A percentile compares a stretch with the other conserved stretches of the same genome.
phyloP scores from a whole-genome alignment of 2,888 invertebrate species.

The Ctena decussata region DNA sequence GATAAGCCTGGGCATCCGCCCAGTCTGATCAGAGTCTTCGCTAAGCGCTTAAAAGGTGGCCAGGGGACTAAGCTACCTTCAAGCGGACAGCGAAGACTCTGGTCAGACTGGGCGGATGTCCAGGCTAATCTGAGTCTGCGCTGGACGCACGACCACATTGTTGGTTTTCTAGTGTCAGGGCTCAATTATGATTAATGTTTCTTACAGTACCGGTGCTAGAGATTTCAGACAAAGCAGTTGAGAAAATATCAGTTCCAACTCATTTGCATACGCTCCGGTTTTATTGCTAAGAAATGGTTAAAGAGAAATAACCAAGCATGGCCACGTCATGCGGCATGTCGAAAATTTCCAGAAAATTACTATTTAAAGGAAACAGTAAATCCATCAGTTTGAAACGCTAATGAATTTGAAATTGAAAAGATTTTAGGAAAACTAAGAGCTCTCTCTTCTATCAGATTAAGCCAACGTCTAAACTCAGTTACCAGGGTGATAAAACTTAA shows the following conservation, averaged over 20 bases:
- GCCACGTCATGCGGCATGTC: background rate
- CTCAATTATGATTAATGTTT: too few species aligned
- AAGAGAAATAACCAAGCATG: background rate
- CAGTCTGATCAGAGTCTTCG: too few species aligned
- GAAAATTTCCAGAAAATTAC: background rate
- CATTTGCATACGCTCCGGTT: background rate
- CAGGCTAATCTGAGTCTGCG: background rate
- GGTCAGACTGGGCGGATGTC: background rate
- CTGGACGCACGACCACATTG: too few species aligned
- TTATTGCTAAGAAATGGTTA: background rate
- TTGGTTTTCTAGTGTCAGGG: too few species aligned
- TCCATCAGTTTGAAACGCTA: background rate
- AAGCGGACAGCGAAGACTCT: background rate
- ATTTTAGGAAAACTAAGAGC: background rate
- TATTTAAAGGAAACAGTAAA: background rate
- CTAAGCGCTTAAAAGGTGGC: too few species aligned
- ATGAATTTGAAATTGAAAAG: slow-evolving; percentile 1
- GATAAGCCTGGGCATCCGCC: too few species aligned
- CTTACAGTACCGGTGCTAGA: too few species aligned
- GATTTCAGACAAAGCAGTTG: too few species aligned
- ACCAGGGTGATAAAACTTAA: background rate
- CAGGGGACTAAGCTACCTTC: too few species aligned
- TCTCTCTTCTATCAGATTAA: background rate
- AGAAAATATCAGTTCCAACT: background rate
- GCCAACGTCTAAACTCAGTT: background rate